Base-by-base conservation (phyloP, 2,888 invertebrate genomes). In the Plagodis dolabraria region DNA sequence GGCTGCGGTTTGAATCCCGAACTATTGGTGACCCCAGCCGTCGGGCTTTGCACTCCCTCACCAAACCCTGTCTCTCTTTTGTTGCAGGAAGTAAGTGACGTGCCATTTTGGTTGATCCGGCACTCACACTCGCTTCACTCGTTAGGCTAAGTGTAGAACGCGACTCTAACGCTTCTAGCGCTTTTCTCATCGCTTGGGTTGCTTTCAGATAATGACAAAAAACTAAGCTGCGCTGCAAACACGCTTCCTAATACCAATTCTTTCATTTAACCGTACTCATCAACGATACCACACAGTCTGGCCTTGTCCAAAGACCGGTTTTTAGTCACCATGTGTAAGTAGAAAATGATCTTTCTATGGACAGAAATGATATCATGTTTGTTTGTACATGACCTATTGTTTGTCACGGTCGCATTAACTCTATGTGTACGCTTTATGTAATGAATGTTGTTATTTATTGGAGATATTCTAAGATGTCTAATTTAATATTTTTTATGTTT, bases 71-170 rank as follows among this genome's bases (percentile, higher is more conserved):
- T 87, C 80, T 91, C 84, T 92, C 87, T 91, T 91, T 92, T 93
- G 91, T 93, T 93, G 82, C 93, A 93, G 93, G 93, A 93, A 93
- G 93, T 93, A 93, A 93, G 93, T 93, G 89, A 82, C 86, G 88
- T 90, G 89, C 84, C 88, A 83, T 88, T 88, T 90, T 85, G 83
- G 88, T 87, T 87, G 89, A 80, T 85, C 86, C 91, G 85, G 87
- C 90, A 89, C 86, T 86, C 82, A 83, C 86, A 85, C 80, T 82
- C 79, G 87, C 87, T 87, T 86, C 80, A 85, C 82, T 89, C 84
- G 79, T 80, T 89, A 89, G 89, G 85, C 86, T 87, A 86, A 87
- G 89, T 86, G 76, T 86, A 82, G 81, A 76, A 61, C 76, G 83
- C 80, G 60, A 75, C 71, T 71, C 71, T 89, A 89, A 89, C 79